These are phyloP conservation scores for Sphaerodactylus townsendi DNA, from an alignment of 2,113 vertebrate genomes.

Conservation along the genomic window DNA sequence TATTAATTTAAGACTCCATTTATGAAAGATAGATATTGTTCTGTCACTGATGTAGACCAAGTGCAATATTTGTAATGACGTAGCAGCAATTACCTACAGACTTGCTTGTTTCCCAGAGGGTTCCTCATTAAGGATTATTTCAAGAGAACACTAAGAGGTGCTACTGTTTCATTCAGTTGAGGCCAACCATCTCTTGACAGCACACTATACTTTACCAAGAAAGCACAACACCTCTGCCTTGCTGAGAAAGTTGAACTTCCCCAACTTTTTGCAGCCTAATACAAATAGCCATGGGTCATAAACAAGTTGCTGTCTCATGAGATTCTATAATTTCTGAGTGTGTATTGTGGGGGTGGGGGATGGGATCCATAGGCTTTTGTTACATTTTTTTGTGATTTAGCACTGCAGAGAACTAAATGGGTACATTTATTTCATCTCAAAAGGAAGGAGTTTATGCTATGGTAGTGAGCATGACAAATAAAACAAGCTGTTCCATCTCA, in stretches of 20 bases:
- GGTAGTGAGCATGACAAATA: background rate
- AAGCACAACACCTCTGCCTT: slow-evolving; percentile 6
- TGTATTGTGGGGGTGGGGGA: too few relatives aligned
- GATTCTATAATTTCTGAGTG: background rate
- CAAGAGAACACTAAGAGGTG: slow-evolving; percentile 22
- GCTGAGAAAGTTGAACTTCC: background rate
- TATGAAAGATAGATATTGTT: slow-evolving; percentile 35
- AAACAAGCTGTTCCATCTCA: background rate
- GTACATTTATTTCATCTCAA: background rate
- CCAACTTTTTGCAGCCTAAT: background rate
- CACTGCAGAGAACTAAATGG: background rate
- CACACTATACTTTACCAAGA: slow-evolving; percentile 29
- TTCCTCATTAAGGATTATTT: slow-evolving; percentile 34
- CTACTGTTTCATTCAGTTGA: slow-evolving; percentile 21
- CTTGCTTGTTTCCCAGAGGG: slow-evolving; percentile 37
- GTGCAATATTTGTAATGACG: slow-evolving; percentile 10
- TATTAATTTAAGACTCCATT: slow-evolving; percentile 27
- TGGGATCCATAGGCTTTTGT: background rate
- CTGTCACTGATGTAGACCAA: slow-evolving; percentile 10
- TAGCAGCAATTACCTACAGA: slow-evolving; percentile 36
- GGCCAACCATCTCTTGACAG: slow-evolving; percentile 22
- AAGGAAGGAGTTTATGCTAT: background rate
- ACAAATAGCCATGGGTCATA: background rate
- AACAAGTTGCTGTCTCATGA: background rate
- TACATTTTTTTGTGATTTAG: background rate